Conservation (phyloP, 2,797 vertebrate species). For the Takifugu rubripes region DNA sequence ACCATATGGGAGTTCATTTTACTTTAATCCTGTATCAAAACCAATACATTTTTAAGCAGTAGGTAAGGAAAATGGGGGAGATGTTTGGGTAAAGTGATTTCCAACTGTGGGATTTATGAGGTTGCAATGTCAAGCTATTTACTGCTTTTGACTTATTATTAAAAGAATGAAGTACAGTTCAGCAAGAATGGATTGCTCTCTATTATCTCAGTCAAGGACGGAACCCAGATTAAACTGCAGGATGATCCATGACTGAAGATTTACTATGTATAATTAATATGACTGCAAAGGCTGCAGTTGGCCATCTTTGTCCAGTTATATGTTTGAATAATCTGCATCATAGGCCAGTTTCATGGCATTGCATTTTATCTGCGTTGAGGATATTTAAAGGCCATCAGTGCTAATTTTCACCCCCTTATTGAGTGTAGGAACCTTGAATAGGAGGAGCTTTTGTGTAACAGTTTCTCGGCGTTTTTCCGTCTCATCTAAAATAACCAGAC, state of each 20-base stretch:
- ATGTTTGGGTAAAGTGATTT: slow-evolving; percentile 47
- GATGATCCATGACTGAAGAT: no score
- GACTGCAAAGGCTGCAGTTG: not conserved
- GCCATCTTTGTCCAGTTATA: not conserved
- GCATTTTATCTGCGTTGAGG: slow-evolving; percentile 13
- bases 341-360: not conserved
- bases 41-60: slow-evolving; percentile 15
- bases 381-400: slow-evolving; percentile 58
- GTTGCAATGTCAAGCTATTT: slow-evolving; percentile 1
- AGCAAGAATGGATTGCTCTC: slow-evolving; percentile 21
- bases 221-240: slow-evolving; percentile 15
- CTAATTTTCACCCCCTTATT: slow-evolving; percentile 14
- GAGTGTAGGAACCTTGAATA: slow-evolving; percentile 37
- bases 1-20: slow-evolving; percentile 41
- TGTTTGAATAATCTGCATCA: no score
- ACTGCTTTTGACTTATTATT: not conserved
- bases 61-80: slow-evolving; percentile 2
- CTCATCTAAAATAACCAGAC: not conserved
- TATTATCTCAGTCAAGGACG: slow-evolving; percentile 37
- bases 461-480: slow-evolving; percentile 16
- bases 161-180: not conserved
- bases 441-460: slow-evolving; percentile 44
- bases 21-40: slow-evolving; percentile 44
- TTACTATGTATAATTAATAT: no score
- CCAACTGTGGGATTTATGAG: slow-evolving; percentile 15